Base-by-base conservation (phyloP, 2,797 vertebrate genomes). In the Helarctos malayanus region DNA sequence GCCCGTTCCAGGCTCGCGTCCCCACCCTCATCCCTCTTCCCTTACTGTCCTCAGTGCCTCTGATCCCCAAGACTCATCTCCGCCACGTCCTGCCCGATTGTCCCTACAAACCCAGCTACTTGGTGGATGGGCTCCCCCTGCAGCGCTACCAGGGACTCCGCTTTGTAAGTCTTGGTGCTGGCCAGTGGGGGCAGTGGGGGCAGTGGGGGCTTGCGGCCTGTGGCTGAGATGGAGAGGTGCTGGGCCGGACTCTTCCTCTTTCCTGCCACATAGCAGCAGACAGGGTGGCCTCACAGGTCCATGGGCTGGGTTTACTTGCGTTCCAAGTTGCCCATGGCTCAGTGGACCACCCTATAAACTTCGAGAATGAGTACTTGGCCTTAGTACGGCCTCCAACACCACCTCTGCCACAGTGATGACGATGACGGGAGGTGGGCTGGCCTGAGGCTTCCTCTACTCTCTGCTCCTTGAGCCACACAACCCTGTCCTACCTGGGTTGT, bases 61-160 rank as follows among this genome's bases (percentile, higher is more conserved):
- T 99, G 97, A 97, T 99, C 93, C 98, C 99, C 96, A 98, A 95
- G 94, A 98, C 98, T 35, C 99, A 92, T 12, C 98, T 99, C 52
- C 98, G 54, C 80, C 98, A 98, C 0, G 97, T 99, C 84, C 98
- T 99, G 95, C 99, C 99, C 0, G 99, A 99, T 87, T 99, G 99
- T 97, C 95, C 93, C 0, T 99, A 99, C 98, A 99, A 98, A 61
- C 99, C 99, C 98, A 99, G 99, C 98, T 99, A 99, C 97, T 98
- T 99, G 56, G 99, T 99, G 94, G 99, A 98, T 86, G 99, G 99
- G 96, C 99, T 99, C 9, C 98, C 98, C 19, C 98, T 99, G 80
- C 92, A 98, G 25, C 99, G 99, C 92, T 99, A 99, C 97, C 99
- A 99, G 97, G 99, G 99, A n/a, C 98, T 99, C 63, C 99, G 99